Percentiles rank a stretch among this genome's conserved stretches.
Conservation (phyloP, 2,113 vertebrate genomes). For the Nannospalax galili region DNA sequence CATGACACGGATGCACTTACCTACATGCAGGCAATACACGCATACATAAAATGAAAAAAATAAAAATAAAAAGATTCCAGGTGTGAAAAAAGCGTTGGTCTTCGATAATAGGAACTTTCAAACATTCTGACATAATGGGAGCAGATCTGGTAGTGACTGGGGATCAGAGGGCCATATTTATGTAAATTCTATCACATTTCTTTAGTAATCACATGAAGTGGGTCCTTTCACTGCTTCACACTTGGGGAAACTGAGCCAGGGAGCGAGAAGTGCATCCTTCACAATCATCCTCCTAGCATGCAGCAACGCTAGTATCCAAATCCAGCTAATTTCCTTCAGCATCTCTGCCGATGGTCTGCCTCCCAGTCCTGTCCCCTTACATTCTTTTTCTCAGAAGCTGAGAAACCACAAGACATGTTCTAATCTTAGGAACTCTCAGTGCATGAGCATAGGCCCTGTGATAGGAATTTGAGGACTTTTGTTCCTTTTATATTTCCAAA, state of each 20-base stretch:
- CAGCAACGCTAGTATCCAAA: background rate
- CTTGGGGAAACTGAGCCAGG: background rate
- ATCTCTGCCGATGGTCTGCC: background rate
- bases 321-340: background rate
- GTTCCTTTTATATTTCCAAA: background rate
- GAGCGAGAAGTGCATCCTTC: background rate
- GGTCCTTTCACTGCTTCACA: background rate
- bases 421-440: background rate
- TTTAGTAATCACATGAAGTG: background rate
- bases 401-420: background rate
- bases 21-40: too few species aligned
- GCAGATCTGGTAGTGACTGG: background rate
- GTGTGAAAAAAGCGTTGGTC: background rate
- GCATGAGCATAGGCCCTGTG: background rate
- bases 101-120: too few species aligned
- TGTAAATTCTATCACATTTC: background rate
- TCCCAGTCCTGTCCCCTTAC: background rate
- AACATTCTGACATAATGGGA: background rate
- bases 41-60: too few species aligned
- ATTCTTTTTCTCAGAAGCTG: conserved; percentile 16
- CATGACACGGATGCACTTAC: too few species aligned
- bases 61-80: too few species aligned
- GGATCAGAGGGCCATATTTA: background rate
- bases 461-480: background rate
- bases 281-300: background rate